Evolutionary conservation across 2,113 vertebrate genomes (phyloP).

Genomic region (Craseonycteris thonglongyai): DNA sequence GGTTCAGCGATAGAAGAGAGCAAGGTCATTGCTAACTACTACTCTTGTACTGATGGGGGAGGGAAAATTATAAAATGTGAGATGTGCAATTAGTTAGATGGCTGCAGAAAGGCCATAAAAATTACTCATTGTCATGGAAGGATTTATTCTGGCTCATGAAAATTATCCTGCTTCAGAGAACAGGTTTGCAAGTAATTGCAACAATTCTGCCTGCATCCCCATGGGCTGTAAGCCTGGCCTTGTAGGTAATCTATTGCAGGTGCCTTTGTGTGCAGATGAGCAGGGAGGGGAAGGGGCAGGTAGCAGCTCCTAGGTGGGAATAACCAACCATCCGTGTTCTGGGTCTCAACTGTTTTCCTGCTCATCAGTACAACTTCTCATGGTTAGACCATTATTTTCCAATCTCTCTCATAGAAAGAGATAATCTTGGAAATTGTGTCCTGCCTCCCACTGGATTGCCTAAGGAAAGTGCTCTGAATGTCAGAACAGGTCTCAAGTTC

Average conservation of each 20-base stretch:
- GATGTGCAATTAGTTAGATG: slow-evolving; percentile 58
- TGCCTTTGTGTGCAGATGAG: not conserved
- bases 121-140: slow-evolving; percentile 48
- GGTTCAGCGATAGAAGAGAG: slow-evolving; percentile 13
- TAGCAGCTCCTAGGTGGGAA: not conserved
- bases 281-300: not conserved
- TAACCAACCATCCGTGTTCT: not conserved
- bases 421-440: not conserved
- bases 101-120: slow-evolving; percentile 61
- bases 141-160: slow-evolving; percentile 62
- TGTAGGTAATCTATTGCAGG: not conserved
- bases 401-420: not conserved
- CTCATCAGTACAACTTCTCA: not conserved
- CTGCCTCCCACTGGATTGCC: not conserved
- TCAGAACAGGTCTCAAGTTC: not conserved
- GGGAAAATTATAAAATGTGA: slow-evolving; percentile 30
- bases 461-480: not conserved
- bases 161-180: slow-evolving; percentile 42
- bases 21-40: slow-evolving; percentile 38
- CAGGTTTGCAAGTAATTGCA: slow-evolving; percentile 31
- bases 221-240: not conserved
- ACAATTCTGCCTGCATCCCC: not conserved
- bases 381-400: not conserved
- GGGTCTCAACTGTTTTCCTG: not conserved
- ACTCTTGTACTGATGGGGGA: not conserved